Evolutionary conservation across 2,113 vertebrate species (phyloP).

Genomic region (Pollachius pollachius): DNA sequence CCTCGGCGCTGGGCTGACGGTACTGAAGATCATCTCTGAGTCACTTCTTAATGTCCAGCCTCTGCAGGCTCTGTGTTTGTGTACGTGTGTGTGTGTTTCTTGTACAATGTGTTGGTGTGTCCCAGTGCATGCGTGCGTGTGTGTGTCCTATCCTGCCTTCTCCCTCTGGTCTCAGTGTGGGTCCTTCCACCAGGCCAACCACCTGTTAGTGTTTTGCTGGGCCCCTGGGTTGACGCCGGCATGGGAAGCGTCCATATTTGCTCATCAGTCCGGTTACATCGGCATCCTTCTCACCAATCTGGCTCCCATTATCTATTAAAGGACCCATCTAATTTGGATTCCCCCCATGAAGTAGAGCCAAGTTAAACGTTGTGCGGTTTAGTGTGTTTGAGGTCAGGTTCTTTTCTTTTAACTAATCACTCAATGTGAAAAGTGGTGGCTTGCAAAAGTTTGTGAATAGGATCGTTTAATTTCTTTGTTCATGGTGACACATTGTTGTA

Average conservation of each 20-base stretch:
- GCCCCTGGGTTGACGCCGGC: constrained; percentile 56
- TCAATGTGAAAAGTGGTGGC: constrained; percentile 24
- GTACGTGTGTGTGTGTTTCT: background rate
- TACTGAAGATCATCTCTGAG: constrained; percentile 43
- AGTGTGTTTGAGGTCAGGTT: constrained; percentile 17
- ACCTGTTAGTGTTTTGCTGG: constrained; percentile 75
- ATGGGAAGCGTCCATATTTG: constrained; percentile 63
- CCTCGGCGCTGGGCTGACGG: constrained; percentile 35
- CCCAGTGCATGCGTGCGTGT: background rate
- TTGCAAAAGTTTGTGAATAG: too few species aligned
- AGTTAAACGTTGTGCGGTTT: constrained; percentile 47
- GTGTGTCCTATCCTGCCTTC: constrained; percentile 52
- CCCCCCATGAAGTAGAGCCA: constrained; percentile 35
- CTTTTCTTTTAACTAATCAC: constrained; percentile 53
- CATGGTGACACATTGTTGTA: constrained; percentile 19
- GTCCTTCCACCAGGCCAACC: constrained; percentile 62
- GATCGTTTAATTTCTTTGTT: background rate
- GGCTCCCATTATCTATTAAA: constrained; percentile 61
- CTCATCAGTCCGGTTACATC: constrained; percentile 64
- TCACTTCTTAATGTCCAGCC: constrained; percentile 22
- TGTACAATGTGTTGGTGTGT: background rate
- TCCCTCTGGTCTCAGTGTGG: constrained; percentile 69
- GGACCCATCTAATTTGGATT: constrained; percentile 46
- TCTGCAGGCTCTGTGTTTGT: constrained; percentile 1
- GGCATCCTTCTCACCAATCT: constrained; percentile 53